Conservation (phyloP, 2,888 invertebrate species). For the Drosophila mulleri region DNA sequence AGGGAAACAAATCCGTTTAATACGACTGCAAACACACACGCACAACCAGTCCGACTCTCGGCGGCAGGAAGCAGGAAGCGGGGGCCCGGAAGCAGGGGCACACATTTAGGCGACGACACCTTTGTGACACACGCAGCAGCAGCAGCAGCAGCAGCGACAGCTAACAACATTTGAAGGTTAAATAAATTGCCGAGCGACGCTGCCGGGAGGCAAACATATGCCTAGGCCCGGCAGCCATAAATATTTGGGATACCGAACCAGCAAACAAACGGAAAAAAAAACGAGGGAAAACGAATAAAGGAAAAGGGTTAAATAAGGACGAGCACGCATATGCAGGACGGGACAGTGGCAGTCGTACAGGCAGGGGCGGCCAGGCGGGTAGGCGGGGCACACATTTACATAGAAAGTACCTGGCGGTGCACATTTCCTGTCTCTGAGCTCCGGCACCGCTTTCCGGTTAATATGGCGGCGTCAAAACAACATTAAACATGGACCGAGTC, state of each 20-base stretch:
- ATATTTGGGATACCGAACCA: slow-evolving; percentile 65
- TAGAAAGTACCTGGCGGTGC: slow-evolving; percentile 78
- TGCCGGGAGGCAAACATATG: slow-evolving; percentile 69
- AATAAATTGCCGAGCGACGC: slow-evolving; percentile 65
- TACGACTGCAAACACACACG: slow-evolving; percentile 46
- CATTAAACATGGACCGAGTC: slow-evolving; percentile 70
- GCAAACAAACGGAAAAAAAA: slow-evolving; percentile 16
- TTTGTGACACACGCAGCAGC: slow-evolving; percentile 63
- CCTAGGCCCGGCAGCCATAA: slow-evolving; percentile 69
- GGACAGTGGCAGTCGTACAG: neutral
- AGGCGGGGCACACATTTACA: slow-evolving; percentile 66
- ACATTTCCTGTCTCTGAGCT: slow-evolving; percentile 73
- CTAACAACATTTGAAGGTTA: slow-evolving; percentile 72
- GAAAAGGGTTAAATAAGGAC: slow-evolving; percentile 69
- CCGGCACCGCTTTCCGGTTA: slow-evolving; percentile 69
- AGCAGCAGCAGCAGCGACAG: slow-evolving; percentile 48
- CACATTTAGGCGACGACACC: slow-evolving; percentile 53
- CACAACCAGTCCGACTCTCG: slow-evolving; percentile 12
- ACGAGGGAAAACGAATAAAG: slow-evolving; percentile 24
- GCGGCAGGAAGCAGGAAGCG: slow-evolving; percentile 1
- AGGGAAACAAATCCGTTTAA: slow-evolving; percentile 68
- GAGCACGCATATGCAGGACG: slow-evolving; percentile 4
- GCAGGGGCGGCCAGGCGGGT: slow-evolving; percentile 19
- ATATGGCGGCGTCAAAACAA: slow-evolving; percentile 82
- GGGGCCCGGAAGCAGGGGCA: slow-evolving; percentile 3